Evolutionary conservation across 2,888 invertebrate genomes (phyloP).

Genomic region (Parnassius smintheus): DNA sequence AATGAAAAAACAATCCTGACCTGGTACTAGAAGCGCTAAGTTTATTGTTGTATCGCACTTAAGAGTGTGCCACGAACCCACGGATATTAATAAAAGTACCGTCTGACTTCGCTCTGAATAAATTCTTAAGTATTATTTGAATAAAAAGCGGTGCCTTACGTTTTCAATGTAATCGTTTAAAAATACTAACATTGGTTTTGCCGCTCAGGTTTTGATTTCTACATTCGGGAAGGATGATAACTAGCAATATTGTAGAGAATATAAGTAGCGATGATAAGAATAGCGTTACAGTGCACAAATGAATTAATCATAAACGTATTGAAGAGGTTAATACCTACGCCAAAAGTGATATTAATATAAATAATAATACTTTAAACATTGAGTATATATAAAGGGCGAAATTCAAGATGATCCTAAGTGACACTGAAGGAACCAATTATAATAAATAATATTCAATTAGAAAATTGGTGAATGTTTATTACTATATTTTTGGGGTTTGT

Average conservation of each 20-base stretch:
- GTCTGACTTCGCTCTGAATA: too few species aligned
- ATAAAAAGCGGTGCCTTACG: constrained; percentile 65
- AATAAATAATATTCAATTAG: constrained; percentile 34
- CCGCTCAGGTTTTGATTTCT: neutral
- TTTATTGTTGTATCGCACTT: too few species aligned
- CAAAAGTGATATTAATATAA: constrained; percentile 68
- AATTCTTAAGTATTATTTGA: neutral
- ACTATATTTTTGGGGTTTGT: constrained; percentile 12
- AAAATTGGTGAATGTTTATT: constrained; percentile 1
- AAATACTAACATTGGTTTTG: constrained; percentile 7
- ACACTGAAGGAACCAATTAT: constrained; percentile 55
- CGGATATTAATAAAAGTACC: too few species aligned
- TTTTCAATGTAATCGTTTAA: constrained; percentile 34
- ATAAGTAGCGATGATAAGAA: constrained; percentile 6
- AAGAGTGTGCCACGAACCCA: too few species aligned
- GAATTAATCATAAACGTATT: constrained; percentile 27
- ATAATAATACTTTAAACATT: constrained; percentile 37
- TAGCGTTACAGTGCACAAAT: constrained; percentile 28
- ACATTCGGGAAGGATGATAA: neutral
- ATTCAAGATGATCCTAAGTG: constrained; percentile 40
- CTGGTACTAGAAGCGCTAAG: too few species aligned
- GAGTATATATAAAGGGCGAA: constrained; percentile 44
- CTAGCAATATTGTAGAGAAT: neutral
- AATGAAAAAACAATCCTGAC: too few species aligned
- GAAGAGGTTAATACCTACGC: constrained; percentile 29